These are phyloP conservation scores for Drosophila ustulata DNA, from an alignment of 2,888 invertebrate genomes.

Conservation along the genomic window DNA sequence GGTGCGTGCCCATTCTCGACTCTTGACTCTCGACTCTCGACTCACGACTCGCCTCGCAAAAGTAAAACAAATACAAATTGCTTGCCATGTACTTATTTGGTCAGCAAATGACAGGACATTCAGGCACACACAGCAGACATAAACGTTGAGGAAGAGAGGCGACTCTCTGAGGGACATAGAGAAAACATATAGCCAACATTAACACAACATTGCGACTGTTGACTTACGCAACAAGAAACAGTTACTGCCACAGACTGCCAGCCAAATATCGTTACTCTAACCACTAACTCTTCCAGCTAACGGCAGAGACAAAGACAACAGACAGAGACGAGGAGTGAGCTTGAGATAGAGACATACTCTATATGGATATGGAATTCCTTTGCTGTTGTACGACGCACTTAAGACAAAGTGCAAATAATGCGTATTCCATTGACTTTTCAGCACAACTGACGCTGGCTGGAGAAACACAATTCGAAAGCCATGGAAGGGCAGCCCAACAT, in stretches of 20 bases:
- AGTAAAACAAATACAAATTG: constrained; percentile 81
- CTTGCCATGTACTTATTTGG: constrained; percentile 82
- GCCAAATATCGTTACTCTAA: constrained; percentile 39
- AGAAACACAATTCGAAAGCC: background rate
- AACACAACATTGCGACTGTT: constrained; percentile 81
- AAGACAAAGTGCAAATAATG: constrained; percentile 67
- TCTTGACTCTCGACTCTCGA: constrained; percentile 8
- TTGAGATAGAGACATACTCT: background rate
- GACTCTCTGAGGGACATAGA: constrained; percentile 19
- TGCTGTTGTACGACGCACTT: constrained; percentile 37
- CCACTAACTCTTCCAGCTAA: constrained; percentile 12
- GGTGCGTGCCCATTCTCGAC: constrained; percentile 55
- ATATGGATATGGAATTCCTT: constrained; percentile 15
- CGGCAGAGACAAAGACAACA: background rate
- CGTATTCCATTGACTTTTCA: constrained; percentile 60
- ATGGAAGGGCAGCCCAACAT: background rate
- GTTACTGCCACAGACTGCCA: constrained; percentile 57
- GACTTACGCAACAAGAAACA: constrained; percentile 78
- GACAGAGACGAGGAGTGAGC: background rate
- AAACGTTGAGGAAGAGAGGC: constrained; percentile 9
- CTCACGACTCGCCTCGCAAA: constrained; percentile 37
- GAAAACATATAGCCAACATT: constrained; percentile 75
- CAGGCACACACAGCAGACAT: constrained; percentile 27
- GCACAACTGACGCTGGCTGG: constrained; percentile 6
- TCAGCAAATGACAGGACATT: constrained; percentile 81